A percentile compares a stretch with the other conserved stretches of the same genome.
These are phyloP conservation scores for Homalodisca vitripennis DNA, from an alignment of 1,140 invertebrate species.

Conservation along the genomic window DNA sequence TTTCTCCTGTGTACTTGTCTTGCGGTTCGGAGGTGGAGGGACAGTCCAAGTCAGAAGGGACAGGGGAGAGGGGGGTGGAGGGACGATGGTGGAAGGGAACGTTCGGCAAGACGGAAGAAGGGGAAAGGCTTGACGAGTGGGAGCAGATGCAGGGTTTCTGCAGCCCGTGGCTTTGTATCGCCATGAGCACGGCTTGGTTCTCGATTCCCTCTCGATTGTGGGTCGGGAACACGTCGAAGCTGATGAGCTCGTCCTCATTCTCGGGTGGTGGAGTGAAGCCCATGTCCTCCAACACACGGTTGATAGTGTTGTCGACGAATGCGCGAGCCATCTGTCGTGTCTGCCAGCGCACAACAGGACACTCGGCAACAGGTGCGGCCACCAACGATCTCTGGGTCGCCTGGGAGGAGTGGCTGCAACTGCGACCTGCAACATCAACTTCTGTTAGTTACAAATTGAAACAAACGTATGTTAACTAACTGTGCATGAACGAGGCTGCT, in stretches of 20 bases:
- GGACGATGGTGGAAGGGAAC: slow-evolving; percentile 33
- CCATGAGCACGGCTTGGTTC: slow-evolving; percentile 47
- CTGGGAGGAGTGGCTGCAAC: slow-evolving; percentile 1
- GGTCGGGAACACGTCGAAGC: slow-evolving; percentile 27
- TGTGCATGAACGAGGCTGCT: not conserved
- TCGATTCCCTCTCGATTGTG: slow-evolving; percentile 41
- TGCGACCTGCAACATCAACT: not conserved
- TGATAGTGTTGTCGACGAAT: slow-evolving; percentile 47
- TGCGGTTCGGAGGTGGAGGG: slow-evolving; percentile 2
- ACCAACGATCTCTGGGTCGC: not conserved
- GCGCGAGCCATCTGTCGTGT: slow-evolving; percentile 36
- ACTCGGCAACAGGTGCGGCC: not conserved
- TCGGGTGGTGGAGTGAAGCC: slow-evolving; percentile 38
- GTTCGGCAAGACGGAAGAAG: not conserved
- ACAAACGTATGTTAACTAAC: not conserved
- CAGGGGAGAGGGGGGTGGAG: not conserved
- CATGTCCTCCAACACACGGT: slow-evolving; percentile 47
- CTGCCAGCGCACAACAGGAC: slow-evolving; percentile 31
- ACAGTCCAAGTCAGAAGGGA: not conserved
- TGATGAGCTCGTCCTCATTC: slow-evolving; percentile 34
- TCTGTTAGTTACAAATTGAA: no score
- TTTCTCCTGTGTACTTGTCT: slow-evolving; percentile 31
- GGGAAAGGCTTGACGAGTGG: not conserved
- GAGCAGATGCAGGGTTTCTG: slow-evolving; percentile 35
- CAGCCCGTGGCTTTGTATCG: slow-evolving; percentile 47